phyloP scores from a whole-genome alignment of 2,888 invertebrate genomes.

The Argyra leucocephala region DNA sequence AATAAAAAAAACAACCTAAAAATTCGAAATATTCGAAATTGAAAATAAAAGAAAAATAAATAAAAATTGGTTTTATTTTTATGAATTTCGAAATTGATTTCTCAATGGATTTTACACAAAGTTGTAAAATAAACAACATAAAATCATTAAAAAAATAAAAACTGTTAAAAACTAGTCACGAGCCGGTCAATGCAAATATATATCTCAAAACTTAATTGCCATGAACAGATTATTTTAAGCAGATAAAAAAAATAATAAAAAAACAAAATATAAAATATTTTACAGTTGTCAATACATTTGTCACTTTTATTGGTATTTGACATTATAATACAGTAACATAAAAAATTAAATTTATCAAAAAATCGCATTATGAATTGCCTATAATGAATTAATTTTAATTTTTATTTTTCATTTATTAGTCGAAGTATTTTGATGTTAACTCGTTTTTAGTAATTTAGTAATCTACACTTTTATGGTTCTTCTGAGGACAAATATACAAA shows the following conservation, averaged over 20 bases:
- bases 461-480: too few relatives aligned
- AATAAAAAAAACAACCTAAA: too few relatives aligned
- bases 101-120: neutral
- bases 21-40: too few relatives aligned
- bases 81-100: neutral
- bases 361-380: too few relatives aligned
- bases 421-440: too few relatives aligned
- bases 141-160: neutral
- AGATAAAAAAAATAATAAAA: neutral
- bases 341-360: too few relatives aligned
- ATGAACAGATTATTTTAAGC: neutral
- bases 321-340: neutral
- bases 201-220: neutral
- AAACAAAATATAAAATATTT: neutral
- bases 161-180: constrained; percentile 1
- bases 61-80: neutral
- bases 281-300: neutral
- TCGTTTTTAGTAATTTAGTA: too few relatives aligned
- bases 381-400: too few relatives aligned
- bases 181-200: constrained; percentile 6
- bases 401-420: too few relatives aligned
- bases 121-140: neutral
- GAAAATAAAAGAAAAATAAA: too few relatives aligned
- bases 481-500: too few relatives aligned
- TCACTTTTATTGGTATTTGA: constrained; percentile 1